Evolutionary conservation across 92 coral and sea anemone species (phyloP).

Genomic region (Desmophyllum pertusum): DNA sequence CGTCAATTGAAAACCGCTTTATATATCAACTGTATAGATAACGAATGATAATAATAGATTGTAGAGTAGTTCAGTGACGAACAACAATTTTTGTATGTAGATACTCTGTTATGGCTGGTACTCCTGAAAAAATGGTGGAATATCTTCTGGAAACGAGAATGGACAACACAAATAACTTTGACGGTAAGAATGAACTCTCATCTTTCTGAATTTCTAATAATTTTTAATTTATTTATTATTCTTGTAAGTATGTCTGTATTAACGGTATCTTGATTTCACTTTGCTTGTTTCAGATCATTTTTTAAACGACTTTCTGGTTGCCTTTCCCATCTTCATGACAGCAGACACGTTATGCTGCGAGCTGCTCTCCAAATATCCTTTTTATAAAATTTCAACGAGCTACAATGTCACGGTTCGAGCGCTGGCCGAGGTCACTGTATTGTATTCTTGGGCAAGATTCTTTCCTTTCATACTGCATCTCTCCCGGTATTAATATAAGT

Average conservation of each 20-base stretch:
- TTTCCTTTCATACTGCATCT: too few species aligned
- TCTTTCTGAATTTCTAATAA: background rate
- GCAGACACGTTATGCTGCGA: conserved; percentile 81
- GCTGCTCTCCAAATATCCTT: conserved; percentile 91
- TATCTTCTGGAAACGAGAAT: conserved; percentile 80
- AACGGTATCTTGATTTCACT: background rate
- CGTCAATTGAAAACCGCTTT: too few species aligned
- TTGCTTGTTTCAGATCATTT: conserved; percentile 61
- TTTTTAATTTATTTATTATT: background rate
- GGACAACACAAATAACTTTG: conserved; percentile 60
- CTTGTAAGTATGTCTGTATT: background rate
- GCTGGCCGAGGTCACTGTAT: too few species aligned
- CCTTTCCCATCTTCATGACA: conserved; percentile 86
- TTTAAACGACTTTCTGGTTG: conserved; percentile 80
- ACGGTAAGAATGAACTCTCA: conserved; percentile 29
- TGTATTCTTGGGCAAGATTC: too few species aligned
- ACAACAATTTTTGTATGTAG: too few species aligned
- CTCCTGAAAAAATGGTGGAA: conserved; percentile 89
- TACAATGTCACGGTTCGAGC: too few species aligned
- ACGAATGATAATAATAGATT: too few species aligned
- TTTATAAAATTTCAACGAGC: background rate
- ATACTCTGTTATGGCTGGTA: conserved; percentile 91
- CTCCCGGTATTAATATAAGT: too few species aligned
- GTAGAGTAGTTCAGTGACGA: too few species aligned
- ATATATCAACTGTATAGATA: too few species aligned